Base-by-base conservation (phyloP, 2,113 vertebrate species). In the Brachypteracias leptosomus region DNA sequence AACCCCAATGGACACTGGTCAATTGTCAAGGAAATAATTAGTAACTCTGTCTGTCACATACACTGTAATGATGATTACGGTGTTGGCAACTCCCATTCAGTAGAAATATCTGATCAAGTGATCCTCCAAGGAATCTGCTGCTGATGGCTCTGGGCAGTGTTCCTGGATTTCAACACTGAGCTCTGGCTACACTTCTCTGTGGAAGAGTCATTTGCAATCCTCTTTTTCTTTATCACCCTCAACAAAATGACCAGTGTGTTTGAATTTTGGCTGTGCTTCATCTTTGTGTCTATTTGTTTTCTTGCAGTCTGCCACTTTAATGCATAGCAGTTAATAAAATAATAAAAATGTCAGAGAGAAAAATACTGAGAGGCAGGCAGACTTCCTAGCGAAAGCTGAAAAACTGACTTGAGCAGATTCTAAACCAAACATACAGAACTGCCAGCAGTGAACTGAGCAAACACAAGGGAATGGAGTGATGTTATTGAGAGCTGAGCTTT, bases 151-250 rank as follows among this genome's bases (percentile, higher is more conserved):
- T 81, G 79, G 31, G 75, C 67, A 74, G 8, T 57, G 61, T 57
- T 61, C 55, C 21, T 74, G 59, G 42, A 59, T 57, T 63, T 25
- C 61, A 65, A 57, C 59, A 13, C 42, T 28, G 61, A 84, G 66
- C 52, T 57, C 71, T 91, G 72, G 77, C 76, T 92, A 0, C 36
- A 65, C 51, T 84, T 7, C 55, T 84, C 42, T 92, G 59, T 57
- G 66, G 40, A 80, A 20, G 52, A 86, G 63, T 55, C 35, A 80
- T 95, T 93, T 91, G 58, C 70, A 77, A n/a, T 68, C 55, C 38
- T 78, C 47, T 93, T 65, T 89, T 96, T 70, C 65, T 90, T 92
- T 89, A 84, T 72, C 91, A 84, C 86, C 70, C 86, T 85, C 76
- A 75, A 47, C 85, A 92, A 67, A 75, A 47, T 46, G 31, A 8